Evolutionary conservation across 1,140 invertebrate species (phyloP), one percentile per base, ranked within the genome.

Genomic region (Drosophila suzukii): DNA sequence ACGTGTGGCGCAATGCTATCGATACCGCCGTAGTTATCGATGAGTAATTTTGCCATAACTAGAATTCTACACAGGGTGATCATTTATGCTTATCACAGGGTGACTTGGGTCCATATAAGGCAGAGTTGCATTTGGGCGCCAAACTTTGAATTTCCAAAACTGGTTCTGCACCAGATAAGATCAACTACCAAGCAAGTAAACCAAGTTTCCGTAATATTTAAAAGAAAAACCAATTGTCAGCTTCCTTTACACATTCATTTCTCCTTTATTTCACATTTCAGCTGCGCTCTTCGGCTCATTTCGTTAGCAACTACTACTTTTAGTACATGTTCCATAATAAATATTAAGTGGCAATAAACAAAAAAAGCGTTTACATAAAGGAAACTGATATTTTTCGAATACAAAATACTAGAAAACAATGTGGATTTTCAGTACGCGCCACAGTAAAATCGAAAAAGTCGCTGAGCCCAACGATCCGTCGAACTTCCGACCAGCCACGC

Each of bases 331-430:
- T 60, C 36, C 41, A 50, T 60, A 65, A 63, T 61, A 50, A 72
- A 78, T 81, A 78, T 81, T 57, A 78, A 78, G 83, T 86, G 83
- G 79, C 83, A 79, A 66, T 78, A 54, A 66, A 67, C n/a, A 66
- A 75, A 70, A 76, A 67, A 43, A 75, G 54, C 61, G 50, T 67
- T 55, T 78, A 77, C 53, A 62, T 53, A 61, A 76, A 47, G 34
- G 41, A 67, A 77, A 61, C 50, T 49, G 36, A 49, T 41, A 56
- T 63, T 72, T 63, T 57, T 70, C 65, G 24, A 85, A 79, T 55
- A 79, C 53, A 75, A 62, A 79, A 67, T 75, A 66, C 51, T 67
- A 38, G 41, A 80, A 50, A 72, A 73, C 39, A 56, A 85, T 60
- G 47, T 30, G 44, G 43, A 32, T 61, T 79, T 67, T 89, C 83